Evolutionary conservation across 2,888 invertebrate genomes (phyloP).

Genomic region (Augiades crinisus): DNA sequence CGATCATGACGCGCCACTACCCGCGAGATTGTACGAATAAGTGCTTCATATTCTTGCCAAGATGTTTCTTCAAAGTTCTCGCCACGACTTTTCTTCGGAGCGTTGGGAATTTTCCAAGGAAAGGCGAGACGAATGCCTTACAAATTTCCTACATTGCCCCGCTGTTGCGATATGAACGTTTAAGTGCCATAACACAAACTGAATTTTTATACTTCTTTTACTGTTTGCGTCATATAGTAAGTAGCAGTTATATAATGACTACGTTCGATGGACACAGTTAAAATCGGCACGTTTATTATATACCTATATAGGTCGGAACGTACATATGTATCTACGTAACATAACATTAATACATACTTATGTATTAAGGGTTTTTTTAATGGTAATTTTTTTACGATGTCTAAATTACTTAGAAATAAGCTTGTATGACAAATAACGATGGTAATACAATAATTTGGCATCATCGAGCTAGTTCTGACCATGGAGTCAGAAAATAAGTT

Average conservation of each 20-base stretch:
- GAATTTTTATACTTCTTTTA: neutral
- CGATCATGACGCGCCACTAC: neutral
- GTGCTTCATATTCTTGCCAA: constrained; percentile 15
- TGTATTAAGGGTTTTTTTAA: too few relatives aligned
- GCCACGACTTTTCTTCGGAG: constrained; percentile 9
- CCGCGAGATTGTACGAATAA: constrained; percentile 9
- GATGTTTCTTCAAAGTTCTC: constrained; percentile 15
- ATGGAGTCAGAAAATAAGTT: too few relatives aligned
- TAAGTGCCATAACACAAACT: constrained; percentile 7
- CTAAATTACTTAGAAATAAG: too few relatives aligned
- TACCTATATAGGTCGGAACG: too few relatives aligned
- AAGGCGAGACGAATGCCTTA: constrained; percentile 13
- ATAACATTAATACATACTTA: too few relatives aligned
- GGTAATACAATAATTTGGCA: too few relatives aligned
- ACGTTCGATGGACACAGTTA: too few relatives aligned
- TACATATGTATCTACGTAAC: too few relatives aligned
- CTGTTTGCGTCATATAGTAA: neutral
- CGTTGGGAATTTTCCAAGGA: constrained; percentile 11
- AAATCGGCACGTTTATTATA: too few relatives aligned
- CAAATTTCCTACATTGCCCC: constrained; percentile 12
- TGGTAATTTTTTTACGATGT: too few relatives aligned
- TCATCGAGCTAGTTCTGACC: too few relatives aligned
- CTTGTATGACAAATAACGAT: too few relatives aligned
- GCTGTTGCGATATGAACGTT: constrained; percentile 8
- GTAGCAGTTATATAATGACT: neutral